Evolutionary conservation across 2,113 vertebrate genomes (phyloP).

Genomic region (Pheucticus melanocephalus): DNA sequence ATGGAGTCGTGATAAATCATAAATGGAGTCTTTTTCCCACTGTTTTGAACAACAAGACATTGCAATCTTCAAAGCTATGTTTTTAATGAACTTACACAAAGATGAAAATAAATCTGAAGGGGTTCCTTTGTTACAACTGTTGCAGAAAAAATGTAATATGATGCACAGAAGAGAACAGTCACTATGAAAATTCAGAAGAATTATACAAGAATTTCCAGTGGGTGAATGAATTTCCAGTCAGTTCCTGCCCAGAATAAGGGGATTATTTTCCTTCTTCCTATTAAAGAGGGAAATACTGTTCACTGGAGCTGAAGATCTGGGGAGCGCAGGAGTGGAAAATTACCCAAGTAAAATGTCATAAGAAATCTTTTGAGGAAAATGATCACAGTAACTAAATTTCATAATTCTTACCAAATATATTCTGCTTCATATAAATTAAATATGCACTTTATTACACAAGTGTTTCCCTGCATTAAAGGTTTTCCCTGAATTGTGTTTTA

Average conservation of each 20-base stretch:
- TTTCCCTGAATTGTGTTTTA: not conserved
- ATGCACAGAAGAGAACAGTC: not conserved
- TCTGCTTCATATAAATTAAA: not conserved
- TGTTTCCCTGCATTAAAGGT: not conserved
- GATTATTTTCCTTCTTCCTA: not conserved
- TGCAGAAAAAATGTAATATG: not conserved
- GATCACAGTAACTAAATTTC: not conserved
- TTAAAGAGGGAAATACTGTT: not conserved
- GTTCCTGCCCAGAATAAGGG: not conserved
- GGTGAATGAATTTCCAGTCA: not conserved
- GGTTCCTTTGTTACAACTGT: not conserved
- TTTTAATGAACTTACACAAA: not conserved
- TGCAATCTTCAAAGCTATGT: not conserved
- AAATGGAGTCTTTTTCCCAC: fast-evolving
- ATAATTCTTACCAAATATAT: not conserved
- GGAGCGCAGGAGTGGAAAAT: fast-evolving
- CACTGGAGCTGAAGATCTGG: not conserved
- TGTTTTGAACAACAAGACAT: not conserved
- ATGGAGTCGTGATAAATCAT: not conserved
- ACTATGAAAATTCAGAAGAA: not conserved
- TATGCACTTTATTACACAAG: not conserved
- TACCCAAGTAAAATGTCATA: not conserved
- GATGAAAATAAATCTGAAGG: not conserved
- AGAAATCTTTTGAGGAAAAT: not conserved
- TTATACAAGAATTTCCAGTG: not conserved